Conservation (phyloP, 2,888 invertebrate species). For the Trichogramma evanescens region DNA sequence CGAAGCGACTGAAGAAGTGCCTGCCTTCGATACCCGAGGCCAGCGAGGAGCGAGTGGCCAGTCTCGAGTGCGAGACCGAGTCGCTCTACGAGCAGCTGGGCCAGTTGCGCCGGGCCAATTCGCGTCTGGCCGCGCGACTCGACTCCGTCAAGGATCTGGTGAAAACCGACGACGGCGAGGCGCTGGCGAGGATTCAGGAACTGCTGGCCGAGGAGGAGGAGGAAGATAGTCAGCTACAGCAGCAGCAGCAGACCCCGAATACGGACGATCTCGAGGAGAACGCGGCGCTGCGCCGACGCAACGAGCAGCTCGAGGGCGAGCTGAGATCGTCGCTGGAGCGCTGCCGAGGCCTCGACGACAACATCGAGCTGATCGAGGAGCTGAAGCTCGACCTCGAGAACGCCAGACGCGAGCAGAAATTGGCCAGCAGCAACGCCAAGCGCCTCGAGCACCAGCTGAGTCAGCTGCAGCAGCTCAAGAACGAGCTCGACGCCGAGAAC, state of each 20-base stretch:
- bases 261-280: constrained; percentile 31
- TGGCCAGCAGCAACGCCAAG: constrained; percentile 40
- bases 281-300: constrained; percentile 41
- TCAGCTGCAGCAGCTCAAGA: constrained; percentile 43
- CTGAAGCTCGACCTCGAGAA: constrained; percentile 35
- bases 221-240: background rate
- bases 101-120: constrained; percentile 28
- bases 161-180: constrained; percentile 17
- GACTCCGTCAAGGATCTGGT: constrained; percentile 12
- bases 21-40: constrained; percentile 43
- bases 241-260: constrained; percentile 21
- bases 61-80: constrained; percentile 42
- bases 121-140: constrained; percentile 30
- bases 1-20: constrained; percentile 37
- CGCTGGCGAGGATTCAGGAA: background rate
- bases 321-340: constrained; percentile 32
- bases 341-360: constrained; percentile 32
- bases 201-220: constrained; percentile 20
- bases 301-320: constrained; percentile 39
- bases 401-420: constrained; percentile 41
- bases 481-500: constrained; percentile 45
- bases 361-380: constrained; percentile 31
- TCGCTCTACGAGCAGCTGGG: constrained; percentile 43
- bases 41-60: constrained; percentile 40
- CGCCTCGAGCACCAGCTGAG: constrained; percentile 48